Percentiles rank a stretch among this genome's conserved stretches.
phyloP scores from a whole-genome alignment of 1,140 invertebrate species.

The Cheumatopsyche charites region DNA sequence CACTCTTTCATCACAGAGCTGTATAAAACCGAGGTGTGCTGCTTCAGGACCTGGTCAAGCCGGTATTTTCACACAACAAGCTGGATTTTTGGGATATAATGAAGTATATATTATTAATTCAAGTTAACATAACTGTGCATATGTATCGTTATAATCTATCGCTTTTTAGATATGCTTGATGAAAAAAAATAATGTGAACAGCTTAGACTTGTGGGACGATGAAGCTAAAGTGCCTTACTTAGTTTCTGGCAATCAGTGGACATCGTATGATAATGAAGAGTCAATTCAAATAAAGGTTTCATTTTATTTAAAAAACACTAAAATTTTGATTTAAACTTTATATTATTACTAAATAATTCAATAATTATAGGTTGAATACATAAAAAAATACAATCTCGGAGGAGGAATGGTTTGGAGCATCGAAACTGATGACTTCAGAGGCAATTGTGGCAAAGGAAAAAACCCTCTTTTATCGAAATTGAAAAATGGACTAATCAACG shows the following conservation, averaged over 20 bases:
- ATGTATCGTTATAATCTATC: neutral
- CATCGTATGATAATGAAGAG: conserved; percentile 37
- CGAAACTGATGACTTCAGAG: conserved; percentile 66
- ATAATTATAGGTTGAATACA: conserved; percentile 59
- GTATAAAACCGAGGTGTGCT: conserved; percentile 59
- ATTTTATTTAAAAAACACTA: no score
- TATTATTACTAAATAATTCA: neutral
- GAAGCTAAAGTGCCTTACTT: conserved; percentile 54
- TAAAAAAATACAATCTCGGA: conserved; percentile 56
- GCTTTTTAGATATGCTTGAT: conserved; percentile 31
- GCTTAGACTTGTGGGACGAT: conserved; percentile 25
- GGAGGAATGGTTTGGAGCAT: conserved; percentile 70
- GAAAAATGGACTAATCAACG: neutral
- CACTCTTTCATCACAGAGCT: conserved; percentile 57
- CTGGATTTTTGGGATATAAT: conserved; percentile 78
- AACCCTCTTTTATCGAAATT: conserved; percentile 51
- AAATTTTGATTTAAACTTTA: neutral
- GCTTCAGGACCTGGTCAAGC: conserved; percentile 63
- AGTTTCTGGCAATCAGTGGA: conserved; percentile 54
- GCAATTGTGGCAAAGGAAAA: conserved; percentile 54
- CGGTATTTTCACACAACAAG: conserved; percentile 73
- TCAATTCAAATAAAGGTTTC: neutral
- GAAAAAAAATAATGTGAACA: conserved; percentile 11
- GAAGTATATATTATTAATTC: conserved; percentile 59
- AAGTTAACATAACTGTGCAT: neutral